phyloP scores from a whole-genome alignment of 2,113 vertebrate species.

The Gadus macrocephalus region DNA sequence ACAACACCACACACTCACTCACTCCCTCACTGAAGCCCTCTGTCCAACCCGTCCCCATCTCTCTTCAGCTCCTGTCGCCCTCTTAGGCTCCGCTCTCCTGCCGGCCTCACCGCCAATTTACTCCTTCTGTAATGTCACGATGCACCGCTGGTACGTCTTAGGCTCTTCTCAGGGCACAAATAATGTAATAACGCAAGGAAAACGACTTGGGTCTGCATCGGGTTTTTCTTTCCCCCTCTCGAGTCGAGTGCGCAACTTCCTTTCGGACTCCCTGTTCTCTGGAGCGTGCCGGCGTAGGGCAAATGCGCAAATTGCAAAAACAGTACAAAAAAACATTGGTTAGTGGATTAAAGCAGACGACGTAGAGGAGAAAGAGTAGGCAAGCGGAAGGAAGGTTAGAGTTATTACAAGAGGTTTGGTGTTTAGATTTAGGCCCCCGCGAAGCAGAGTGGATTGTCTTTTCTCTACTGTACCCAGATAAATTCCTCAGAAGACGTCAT shows the following conservation, averaged over 20 bases:
- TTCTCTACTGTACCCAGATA: conserved; percentile 85
- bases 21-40: background rate
- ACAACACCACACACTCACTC: conserved; percentile 1
- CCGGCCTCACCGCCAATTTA: conserved; percentile 57
- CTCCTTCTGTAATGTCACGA: conserved; percentile 49
- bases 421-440: conserved; percentile 23
- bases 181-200: conserved; percentile 1
- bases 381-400: conserved; percentile 18
- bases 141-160: background rate
- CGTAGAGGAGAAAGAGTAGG: conserved; percentile 17
- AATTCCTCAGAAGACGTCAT: conserved; percentile 70
- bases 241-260: too few relatives aligned
- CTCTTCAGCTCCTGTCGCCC: conserved; percentile 10
- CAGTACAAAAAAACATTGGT: conserved; percentile 24
- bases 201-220: background rate
- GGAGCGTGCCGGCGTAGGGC: background rate
- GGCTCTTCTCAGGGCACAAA: background rate
- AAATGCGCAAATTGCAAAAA: background rate
- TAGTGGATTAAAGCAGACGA: conserved; percentile 56
- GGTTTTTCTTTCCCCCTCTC: background rate
- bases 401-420: conserved; percentile 33
- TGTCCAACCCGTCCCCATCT: conserved; percentile 37
- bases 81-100: background rate
- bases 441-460: conserved; percentile 27
- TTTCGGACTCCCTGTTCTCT: conserved; percentile 1